Percentiles rank a stretch among this genome's conserved stretches.
phyloP scores from a whole-genome alignment of 2,797 vertebrate genomes.

The Sebastes oblongus region DNA sequence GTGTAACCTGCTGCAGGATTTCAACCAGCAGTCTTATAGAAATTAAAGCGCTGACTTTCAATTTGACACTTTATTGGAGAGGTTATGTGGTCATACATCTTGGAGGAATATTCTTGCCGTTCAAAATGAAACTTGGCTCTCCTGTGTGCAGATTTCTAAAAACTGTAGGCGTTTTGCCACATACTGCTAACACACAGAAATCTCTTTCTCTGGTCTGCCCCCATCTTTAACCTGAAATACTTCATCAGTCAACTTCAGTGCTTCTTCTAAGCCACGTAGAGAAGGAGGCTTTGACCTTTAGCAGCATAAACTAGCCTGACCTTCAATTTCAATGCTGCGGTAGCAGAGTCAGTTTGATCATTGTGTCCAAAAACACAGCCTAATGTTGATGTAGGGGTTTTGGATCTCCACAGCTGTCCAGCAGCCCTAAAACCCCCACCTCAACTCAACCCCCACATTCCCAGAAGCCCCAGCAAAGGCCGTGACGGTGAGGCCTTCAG shows the following conservation, averaged over 20 bases:
- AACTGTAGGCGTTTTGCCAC: neutral
- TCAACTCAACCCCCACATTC: conserved; percentile 59
- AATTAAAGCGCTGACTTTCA: neutral
- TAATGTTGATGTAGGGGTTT: conserved; percentile 55
- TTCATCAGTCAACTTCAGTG: neutral
- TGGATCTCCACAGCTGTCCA: conserved; percentile 76
- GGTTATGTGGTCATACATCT: neutral
- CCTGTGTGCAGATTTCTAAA: conserved; percentile 6
- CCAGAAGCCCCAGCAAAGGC: conserved; percentile 75
- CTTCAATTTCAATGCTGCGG: conserved; percentile 54
- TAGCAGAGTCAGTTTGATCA: conserved; percentile 32
- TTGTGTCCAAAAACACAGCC: conserved; percentile 39
- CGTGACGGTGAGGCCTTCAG: conserved; percentile 68
- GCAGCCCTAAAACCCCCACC: conserved; percentile 40
- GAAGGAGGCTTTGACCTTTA: conserved; percentile 39
- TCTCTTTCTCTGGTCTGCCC: neutral
- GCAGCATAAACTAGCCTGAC: conserved; percentile 55
- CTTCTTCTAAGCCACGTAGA: neutral
- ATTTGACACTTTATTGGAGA: neutral
- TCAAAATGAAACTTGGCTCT: conserved; percentile 11
- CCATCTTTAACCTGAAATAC: conserved; percentile 16
- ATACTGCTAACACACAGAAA: neutral
- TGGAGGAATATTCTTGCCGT: conserved; percentile 7
- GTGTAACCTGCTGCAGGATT: neutral
- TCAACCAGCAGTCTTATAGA: neutral